phyloP scores from a whole-genome alignment of 2,888 invertebrate species.

The Augochlorella aurata region DNA sequence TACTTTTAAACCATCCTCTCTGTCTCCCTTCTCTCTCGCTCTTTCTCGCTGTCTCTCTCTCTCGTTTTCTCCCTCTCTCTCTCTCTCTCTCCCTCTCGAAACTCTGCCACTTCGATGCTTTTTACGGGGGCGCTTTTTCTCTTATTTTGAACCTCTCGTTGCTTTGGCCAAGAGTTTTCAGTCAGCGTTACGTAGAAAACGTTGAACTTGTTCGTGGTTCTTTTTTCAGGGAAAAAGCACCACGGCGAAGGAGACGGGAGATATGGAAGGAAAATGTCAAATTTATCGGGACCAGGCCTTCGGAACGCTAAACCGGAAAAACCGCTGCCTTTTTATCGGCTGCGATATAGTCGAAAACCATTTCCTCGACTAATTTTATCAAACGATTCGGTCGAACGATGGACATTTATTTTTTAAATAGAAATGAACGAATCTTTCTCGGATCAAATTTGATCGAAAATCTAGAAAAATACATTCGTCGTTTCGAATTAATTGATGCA shows the following conservation, averaged over 20 bases:
- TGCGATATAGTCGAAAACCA: not conserved
- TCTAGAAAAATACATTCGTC: too few relatives aligned
- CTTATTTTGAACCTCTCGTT: conserved; percentile 70
- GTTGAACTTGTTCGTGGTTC: conserved; percentile 64
- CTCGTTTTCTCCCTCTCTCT: not conserved
- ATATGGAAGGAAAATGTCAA: conserved; percentile 61
- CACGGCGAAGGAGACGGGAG: conserved; percentile 41
- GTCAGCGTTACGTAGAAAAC: conserved; percentile 71
- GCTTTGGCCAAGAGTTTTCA: conserved; percentile 66
- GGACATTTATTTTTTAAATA: too few relatives aligned
- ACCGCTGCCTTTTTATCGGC: not conserved
- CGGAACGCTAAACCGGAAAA: conserved; percentile 43
- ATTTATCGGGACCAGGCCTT: conserved; percentile 48
- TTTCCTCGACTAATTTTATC: not conserved
- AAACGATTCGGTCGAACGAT: not conserved
- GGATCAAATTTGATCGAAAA: too few relatives aligned
- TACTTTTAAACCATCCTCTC: conserved; percentile 57
- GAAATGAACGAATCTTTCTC: too few relatives aligned
- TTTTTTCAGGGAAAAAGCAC: conserved; percentile 53
- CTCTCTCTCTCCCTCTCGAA: conserved; percentile 12
- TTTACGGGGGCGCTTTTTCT: conserved; percentile 67
- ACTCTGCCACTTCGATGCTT: conserved; percentile 74
- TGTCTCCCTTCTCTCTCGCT: too few relatives aligned
- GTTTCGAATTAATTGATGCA: too few relatives aligned
- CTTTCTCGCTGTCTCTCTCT: not conserved